phyloP scores from a whole-genome alignment of 2,113 vertebrate species.

The Tenrec ecaudatus region DNA sequence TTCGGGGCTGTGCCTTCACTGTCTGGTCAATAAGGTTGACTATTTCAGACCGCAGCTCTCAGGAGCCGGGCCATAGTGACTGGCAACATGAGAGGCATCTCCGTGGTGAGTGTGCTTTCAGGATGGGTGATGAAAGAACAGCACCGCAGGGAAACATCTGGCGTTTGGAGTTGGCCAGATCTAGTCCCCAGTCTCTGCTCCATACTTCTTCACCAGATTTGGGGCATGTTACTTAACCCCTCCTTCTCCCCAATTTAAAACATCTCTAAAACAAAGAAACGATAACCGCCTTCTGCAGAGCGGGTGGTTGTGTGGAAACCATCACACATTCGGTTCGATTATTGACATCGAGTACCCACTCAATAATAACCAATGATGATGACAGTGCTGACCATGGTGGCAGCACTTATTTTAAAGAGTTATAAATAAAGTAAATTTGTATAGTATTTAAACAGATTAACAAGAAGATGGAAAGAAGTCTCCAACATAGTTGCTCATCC shows the following conservation, averaged over 20 bases:
- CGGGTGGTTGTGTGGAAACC: background rate
- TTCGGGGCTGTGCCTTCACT: constrained; percentile 19
- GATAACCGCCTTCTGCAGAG: constrained; percentile 1
- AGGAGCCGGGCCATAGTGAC: constrained; percentile 17
- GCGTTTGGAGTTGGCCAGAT: background rate
- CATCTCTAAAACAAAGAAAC: background rate
- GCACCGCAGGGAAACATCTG: background rate
- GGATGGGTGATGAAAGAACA: background rate
- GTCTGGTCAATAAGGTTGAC: background rate
- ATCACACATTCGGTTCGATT: constrained; percentile 1
- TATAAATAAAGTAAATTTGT: constrained; percentile 20
- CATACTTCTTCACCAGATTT: background rate
- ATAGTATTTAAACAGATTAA: constrained; percentile 31
- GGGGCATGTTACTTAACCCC: background rate
- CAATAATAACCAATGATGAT: background rate
- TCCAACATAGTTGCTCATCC: background rate
- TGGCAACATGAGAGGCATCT: constrained; percentile 9
- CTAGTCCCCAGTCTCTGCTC: constrained; percentile 8
- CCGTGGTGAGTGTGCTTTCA: constrained; percentile 55
- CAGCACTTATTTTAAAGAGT: constrained; percentile 29
- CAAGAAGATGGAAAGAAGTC: constrained; percentile 29
- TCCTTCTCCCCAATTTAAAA: background rate
- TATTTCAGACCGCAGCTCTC: constrained; percentile 48
- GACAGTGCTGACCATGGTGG: background rate
- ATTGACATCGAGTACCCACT: background rate